phyloP scores from a whole-genome alignment of 2,797 vertebrate genomes.

The Pterois miles region DNA sequence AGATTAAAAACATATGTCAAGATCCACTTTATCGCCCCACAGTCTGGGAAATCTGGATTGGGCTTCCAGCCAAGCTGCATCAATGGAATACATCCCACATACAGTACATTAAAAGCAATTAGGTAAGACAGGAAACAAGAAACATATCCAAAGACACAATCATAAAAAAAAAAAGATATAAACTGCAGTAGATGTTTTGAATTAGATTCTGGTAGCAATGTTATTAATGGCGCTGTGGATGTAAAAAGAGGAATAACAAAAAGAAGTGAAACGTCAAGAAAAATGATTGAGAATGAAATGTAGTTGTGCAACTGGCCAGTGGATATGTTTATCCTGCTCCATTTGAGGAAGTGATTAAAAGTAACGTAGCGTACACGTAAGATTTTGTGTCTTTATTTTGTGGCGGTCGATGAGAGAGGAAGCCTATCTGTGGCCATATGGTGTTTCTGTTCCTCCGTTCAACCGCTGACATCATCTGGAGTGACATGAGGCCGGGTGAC shows the following conservation, averaged over 20 bases:
- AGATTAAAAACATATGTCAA: slow-evolving; percentile 35
- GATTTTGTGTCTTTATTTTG: slow-evolving; percentile 9
- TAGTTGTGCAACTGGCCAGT: background rate
- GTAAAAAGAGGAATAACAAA: slow-evolving; percentile 24
- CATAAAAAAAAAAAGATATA: background rate
- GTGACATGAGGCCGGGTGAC: slow-evolving; percentile 69
- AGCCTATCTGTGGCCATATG: slow-evolving; percentile 73
- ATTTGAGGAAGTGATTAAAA: slow-evolving; percentile 38
- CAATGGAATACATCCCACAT: background rate
- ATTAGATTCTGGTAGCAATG: background rate
- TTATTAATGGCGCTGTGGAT: background rate
- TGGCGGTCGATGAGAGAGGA: slow-evolving; percentile 59
- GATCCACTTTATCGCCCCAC: background rate
- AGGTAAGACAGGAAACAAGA: background rate
- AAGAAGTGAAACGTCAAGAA: no score
- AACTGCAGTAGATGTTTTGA: background rate
- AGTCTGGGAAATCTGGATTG: background rate
- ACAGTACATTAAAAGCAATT: background rate
- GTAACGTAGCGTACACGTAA: slow-evolving; percentile 5
- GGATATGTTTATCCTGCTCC: background rate
- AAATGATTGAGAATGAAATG: slow-evolving; percentile 7
- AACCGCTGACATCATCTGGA: slow-evolving; percentile 74
- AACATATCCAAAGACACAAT: background rate
- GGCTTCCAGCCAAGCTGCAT: background rate
- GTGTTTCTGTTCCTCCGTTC: slow-evolving; percentile 73